Conservation (phyloP, 2,888 invertebrate species). For the Sminthurides aquaticus region DNA sequence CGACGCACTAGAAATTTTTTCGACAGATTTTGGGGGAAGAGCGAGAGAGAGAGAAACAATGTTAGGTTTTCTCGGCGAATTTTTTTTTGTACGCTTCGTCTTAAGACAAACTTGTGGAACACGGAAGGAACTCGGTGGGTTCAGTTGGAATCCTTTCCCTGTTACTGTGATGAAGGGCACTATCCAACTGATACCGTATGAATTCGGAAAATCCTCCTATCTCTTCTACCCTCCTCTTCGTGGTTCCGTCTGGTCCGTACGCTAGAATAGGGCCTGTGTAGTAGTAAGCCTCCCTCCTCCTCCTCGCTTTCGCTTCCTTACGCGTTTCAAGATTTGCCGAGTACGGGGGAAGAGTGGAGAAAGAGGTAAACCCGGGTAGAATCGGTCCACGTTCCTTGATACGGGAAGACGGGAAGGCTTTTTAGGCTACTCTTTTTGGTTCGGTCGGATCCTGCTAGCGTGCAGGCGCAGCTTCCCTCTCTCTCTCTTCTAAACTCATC, state of each 20-base stretch:
- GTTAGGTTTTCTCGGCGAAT: too few relatives aligned
- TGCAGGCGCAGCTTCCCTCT: background rate
- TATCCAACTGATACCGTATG: slow-evolving; percentile 27
- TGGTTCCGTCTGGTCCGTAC: background rate
- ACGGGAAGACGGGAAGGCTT: background rate
- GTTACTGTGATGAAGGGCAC: slow-evolving; percentile 33
- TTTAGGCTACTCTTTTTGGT: background rate
- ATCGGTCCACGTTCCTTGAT: too few relatives aligned
- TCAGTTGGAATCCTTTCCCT: slow-evolving; percentile 19
- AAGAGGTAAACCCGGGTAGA: background rate
- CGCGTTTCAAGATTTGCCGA: background rate
- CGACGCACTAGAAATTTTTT: too few relatives aligned
- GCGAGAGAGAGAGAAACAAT: too few relatives aligned
- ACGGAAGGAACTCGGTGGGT: slow-evolving; percentile 35
- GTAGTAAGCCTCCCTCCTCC: background rate
- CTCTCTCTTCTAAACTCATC: background rate
- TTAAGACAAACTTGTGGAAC: too few relatives aligned
- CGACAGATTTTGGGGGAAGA: background rate
- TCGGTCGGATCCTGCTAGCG: background rate
- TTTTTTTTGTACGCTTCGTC: too few relatives aligned
- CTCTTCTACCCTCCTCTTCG: background rate
- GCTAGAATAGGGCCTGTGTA: background rate
- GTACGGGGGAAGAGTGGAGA: background rate
- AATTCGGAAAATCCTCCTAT: background rate
- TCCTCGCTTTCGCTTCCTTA: background rate